Evolutionary conservation across 2,888 invertebrate genomes (phyloP).

Genomic region (Lasioglossum zephyrum): DNA sequence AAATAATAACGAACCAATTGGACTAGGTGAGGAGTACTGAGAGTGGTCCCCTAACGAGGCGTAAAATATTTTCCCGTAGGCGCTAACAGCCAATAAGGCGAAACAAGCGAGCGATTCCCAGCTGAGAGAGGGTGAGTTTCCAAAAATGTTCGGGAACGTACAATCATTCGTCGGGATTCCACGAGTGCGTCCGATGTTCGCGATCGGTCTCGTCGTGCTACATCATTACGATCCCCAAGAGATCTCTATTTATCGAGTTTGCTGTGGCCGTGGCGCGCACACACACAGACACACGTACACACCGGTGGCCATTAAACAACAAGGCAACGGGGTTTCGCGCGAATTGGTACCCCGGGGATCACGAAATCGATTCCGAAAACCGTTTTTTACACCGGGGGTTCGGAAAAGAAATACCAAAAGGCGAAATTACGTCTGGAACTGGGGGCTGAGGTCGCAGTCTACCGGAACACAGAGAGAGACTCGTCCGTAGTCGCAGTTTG

Average conservation of each 20-base stretch:
- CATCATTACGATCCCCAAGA: slow-evolving; percentile 27
- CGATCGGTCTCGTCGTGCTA: slow-evolving; percentile 6
- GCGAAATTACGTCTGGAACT: slow-evolving; percentile 59
- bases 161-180: slow-evolving; percentile 14
- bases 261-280: background rate
- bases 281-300: background rate
- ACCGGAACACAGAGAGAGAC: slow-evolving; percentile 61
- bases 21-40: background rate
- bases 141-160: slow-evolving; percentile 12
- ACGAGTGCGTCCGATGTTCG: slow-evolving; percentile 1
- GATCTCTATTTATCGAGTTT: slow-evolving; percentile 39
- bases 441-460: slow-evolving; percentile 55
- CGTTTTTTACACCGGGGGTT: slow-evolving; percentile 36
- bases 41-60: background rate
- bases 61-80: background rate
- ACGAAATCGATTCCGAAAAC: slow-evolving; percentile 45
- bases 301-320: slow-evolving; percentile 7
- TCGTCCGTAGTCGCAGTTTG: slow-evolving; percentile 73
- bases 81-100: background rate
- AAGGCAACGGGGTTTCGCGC: slow-evolving; percentile 1
- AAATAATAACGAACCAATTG: background rate
- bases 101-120: background rate
- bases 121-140: background rate
- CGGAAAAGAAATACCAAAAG: slow-evolving; percentile 42
- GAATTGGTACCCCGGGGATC: slow-evolving; percentile 8